Conservation (phyloP, 2,888 invertebrate genomes). For the Ditula angustiorana region DNA sequence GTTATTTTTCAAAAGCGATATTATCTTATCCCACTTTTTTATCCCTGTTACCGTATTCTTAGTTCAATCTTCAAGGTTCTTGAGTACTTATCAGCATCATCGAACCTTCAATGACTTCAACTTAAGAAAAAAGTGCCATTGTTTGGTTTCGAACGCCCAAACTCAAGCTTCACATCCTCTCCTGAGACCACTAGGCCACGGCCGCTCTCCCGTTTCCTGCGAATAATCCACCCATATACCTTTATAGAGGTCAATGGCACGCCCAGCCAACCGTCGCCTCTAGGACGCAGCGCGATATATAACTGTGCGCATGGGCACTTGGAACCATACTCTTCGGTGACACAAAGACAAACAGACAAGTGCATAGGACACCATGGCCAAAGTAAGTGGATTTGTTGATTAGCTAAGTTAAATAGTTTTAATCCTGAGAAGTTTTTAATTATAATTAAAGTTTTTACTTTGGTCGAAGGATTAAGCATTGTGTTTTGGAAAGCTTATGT, state of each 20-base stretch:
- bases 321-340: conserved; percentile 37
- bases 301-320: conserved; percentile 49
- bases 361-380: conserved; percentile 40
- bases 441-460: background rate
- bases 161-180: background rate
- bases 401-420: background rate
- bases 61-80: background rate
- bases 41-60: too few relatives aligned
- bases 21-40: too few relatives aligned
- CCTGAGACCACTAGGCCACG: conserved; percentile 4
- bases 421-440: background rate
- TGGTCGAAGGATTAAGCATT: background rate
- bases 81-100: background rate
- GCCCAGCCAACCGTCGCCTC: conserved; percentile 69
- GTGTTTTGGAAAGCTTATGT: too few relatives aligned
- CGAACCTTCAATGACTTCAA: background rate
- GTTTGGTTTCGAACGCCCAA: background rate
- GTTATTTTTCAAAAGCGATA: too few relatives aligned
- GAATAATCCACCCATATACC: conserved; percentile 42
- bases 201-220: conserved; percentile 5
- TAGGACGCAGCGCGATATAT: conserved; percentile 72
- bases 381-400: conserved; percentile 42
- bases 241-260: conserved; percentile 64
- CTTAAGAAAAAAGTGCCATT: background rate
- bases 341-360: conserved; percentile 28